These are phyloP conservation scores for Magallana angulata DNA, from an alignment of 1,140 invertebrate genomes.

Conservation along the genomic window DNA sequence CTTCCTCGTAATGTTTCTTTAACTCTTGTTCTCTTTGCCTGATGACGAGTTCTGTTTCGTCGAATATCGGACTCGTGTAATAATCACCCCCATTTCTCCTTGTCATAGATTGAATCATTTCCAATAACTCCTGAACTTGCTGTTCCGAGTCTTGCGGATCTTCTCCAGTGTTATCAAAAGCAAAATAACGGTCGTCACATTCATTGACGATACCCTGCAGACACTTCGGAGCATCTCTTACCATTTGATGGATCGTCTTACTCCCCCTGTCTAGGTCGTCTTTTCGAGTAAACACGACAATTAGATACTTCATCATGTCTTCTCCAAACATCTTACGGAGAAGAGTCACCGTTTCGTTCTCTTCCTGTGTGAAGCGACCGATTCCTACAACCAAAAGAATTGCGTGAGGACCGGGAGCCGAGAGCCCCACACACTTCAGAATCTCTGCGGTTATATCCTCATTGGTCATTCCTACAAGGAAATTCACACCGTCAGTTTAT, in stretches of 20 bases:
- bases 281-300: conserved; percentile 50
- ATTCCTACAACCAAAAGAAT: conserved; percentile 51
- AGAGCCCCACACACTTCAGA: conserved; percentile 53
- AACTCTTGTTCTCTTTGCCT: conserved; percentile 26
- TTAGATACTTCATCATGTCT: conserved; percentile 49
- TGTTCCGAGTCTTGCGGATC: background rate
- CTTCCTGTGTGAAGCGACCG: conserved; percentile 54
- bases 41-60: conserved; percentile 27
- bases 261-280: conserved; percentile 39
- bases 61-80: conserved; percentile 42
- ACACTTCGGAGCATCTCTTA: conserved; percentile 30
- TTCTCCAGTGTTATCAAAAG: conserved; percentile 41
- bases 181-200: conserved; percentile 37
- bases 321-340: conserved; percentile 45
- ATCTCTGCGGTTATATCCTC: conserved; percentile 45
- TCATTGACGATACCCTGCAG: conserved; percentile 36
- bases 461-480: conserved; percentile 9
- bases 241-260: conserved; percentile 35
- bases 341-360: conserved; percentile 22
- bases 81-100: conserved; percentile 29
- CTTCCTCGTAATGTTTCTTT: conserved; percentile 2
- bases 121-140: conserved; percentile 20
- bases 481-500: too few relatives aligned
- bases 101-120: conserved; percentile 26
- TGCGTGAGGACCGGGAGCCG: conserved; percentile 58